These are phyloP conservation scores for Folsomia manolachei DNA, from an alignment of 2,888 invertebrate species.

Conservation along the genomic window DNA sequence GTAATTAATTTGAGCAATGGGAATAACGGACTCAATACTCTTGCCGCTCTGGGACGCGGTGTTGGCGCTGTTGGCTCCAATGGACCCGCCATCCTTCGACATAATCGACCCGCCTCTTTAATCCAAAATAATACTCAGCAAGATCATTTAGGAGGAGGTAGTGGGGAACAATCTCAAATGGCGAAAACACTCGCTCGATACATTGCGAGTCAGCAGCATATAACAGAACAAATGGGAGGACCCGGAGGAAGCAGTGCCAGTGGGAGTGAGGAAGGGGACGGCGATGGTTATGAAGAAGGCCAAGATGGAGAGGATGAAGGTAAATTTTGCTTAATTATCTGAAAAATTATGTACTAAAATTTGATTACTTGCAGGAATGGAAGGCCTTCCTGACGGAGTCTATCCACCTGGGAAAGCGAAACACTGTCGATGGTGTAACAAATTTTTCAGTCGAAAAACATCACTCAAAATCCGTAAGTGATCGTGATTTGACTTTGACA, in stretches of 20 bases:
- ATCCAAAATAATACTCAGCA: background rate
- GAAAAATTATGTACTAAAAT: background rate
- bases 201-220: background rate
- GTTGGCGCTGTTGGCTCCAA: too few species aligned
- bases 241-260: background rate
- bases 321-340: background rate
- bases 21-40: background rate
- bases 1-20: background rate
- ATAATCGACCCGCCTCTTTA: background rate
- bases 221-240: background rate
- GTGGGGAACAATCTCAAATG: background rate
- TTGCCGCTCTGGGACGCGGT: background rate
- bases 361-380: background rate
- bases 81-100: background rate
- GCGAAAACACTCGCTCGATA: background rate
- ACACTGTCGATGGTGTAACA: constrained; percentile 27
- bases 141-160: background rate
- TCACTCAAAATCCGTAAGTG: constrained; percentile 13
- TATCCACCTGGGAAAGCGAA: constrained; percentile 16
- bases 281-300: background rate
- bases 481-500: too few species aligned
- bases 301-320: background rate
- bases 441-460: constrained; percentile 33
- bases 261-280: constrained; percentile 1
- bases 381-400: background rate